Base-by-base conservation (phyloP, 2,797 vertebrate species). In the Phrynocephalus forsythii region DNA sequence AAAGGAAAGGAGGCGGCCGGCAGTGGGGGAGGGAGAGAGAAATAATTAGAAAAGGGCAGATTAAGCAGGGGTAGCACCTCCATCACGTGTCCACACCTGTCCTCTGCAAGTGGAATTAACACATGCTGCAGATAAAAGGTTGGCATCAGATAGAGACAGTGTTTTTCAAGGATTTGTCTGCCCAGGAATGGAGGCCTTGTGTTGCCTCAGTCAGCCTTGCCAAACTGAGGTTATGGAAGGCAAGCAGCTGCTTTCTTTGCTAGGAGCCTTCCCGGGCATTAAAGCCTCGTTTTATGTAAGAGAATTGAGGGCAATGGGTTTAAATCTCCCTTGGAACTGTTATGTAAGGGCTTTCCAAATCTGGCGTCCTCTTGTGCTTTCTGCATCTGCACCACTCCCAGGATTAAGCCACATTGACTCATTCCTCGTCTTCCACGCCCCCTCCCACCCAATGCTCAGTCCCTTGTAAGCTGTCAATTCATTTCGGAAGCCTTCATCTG, bases 261-360 rank as follows among this genome's bases (percentile, higher is more conserved):
- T 85, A 48, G 48, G 79, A 28, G 16, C 9, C 13, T 24, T 81
- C 30, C 76, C 48, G 44, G 16, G 63, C 30, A 38, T 2, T 63
- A 81, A 86, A 72, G 63, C 71, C 79, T 67, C 67, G 24, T 56
- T 63, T 87, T 87, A 84, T 52, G 30, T 86, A 81, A 87, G 50
- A 63, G 67, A 30, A 72, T 72, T 86, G 69, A 68, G 79, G 79
- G 83, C 73, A 73, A 20, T 30, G 8, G 22, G 83, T 85, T 83
- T 85, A 87, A 90, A 52, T 82, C 83, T 76, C 52, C 44, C 20
- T 26, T n/a, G 6, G 86, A 76, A 66, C 38, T 44, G 67, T 90
- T 90, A 85, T 73, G 79, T 84, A 81, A 90, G 38, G 84, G 52
- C 52, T 67, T 76, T 83, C 79, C 89, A 38, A 71, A 84, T 72